Base-by-base conservation (phyloP, 2,797 vertebrate genomes). In the Scolopax rusticola region DNA sequence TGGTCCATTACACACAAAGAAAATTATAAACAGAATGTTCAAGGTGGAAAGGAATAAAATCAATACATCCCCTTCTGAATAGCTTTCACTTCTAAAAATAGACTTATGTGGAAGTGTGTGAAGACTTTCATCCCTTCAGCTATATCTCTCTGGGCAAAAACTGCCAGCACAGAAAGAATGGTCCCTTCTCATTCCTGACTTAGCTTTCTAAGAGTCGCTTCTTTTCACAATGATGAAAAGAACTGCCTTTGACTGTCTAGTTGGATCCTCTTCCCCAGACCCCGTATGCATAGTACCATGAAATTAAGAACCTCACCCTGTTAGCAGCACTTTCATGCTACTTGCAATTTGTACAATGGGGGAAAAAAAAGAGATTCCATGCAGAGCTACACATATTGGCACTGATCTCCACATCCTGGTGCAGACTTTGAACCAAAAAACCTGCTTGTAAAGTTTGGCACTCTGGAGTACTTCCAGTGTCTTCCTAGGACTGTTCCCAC, bases 31-130 rank as follows among this genome's bases (percentile, higher is more conserved):
- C 91, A 91, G 97, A 97, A 87, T 9, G 16, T 96, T 97, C 96
- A 97, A 97, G 96, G 91, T 88, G 95, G 96, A 97, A 79, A 94
- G 93, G 27, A 94, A 87, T 94, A 94, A 97, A 98, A 98, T 97
- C 98, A 97, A 98, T 97, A 95, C 47, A 91, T 97, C 92, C 91
- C 83, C 88, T 96, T 86, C 69, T 91, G 78, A 94, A 93, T 73
- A 96, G 97, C 91, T 94, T 92, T 97, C 80, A 61, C 57, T 87
- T 96, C 97, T 97, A 98, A 97, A 98, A 98, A 97, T 97, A 98
- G 41, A 81, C 51, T 38, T 36, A 45, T 28, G 88, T 60, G 80
- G 78, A 97, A 98, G 91, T 54, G 64, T 78, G 94, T 47, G 33
- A 93, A 84, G 90, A 95, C 84, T 89, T 95, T 83, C 67, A 64